Evolutionary conservation across 2,113 vertebrate genomes (phyloP).

Genomic region (Etheostoma spectabile): DNA sequence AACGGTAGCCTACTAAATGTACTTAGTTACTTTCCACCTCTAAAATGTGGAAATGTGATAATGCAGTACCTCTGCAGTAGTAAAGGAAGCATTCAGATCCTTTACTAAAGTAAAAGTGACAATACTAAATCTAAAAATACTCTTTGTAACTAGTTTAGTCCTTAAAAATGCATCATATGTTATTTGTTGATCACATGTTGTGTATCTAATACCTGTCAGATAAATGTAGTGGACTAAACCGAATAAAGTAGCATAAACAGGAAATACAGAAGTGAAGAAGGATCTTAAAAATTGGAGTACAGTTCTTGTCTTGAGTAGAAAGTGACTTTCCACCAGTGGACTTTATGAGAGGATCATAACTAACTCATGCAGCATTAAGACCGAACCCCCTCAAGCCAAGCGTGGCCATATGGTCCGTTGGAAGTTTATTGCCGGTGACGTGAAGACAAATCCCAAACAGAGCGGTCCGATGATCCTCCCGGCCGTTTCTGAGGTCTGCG

Average conservation of each 20-base stretch:
- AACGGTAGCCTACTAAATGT: too few relatives aligned
- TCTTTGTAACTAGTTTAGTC: not conserved
- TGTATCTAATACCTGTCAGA: not conserved
- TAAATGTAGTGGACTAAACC: not conserved
- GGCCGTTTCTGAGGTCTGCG: conserved; percentile 33
- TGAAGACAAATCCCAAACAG: conserved; percentile 49
- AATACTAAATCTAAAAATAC: too few relatives aligned
- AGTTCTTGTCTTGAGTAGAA: not conserved
- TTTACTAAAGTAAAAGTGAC: not conserved
- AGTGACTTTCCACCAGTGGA: not conserved
- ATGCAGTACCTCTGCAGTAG: not conserved
- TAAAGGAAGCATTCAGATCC: not conserved
- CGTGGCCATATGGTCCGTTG: too few relatives aligned
- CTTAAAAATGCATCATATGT: not conserved
- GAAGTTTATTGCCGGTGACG: conserved; percentile 42
- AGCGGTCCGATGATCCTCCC: not conserved
- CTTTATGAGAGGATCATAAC: not conserved
- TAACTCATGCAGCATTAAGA: not conserved
- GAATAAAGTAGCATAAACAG: not conserved
- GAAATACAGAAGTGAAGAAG: not conserved
- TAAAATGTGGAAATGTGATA: not conserved
- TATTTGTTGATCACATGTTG: not conserved
- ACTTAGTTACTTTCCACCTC: not conserved
- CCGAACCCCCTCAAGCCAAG: not conserved
- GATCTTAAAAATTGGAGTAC: not conserved